Percentiles rank a stretch among this genome's conserved stretches.
phyloP scores from a whole-genome alignment of 2,888 invertebrate species.

The Cheilosia vulpina region DNA sequence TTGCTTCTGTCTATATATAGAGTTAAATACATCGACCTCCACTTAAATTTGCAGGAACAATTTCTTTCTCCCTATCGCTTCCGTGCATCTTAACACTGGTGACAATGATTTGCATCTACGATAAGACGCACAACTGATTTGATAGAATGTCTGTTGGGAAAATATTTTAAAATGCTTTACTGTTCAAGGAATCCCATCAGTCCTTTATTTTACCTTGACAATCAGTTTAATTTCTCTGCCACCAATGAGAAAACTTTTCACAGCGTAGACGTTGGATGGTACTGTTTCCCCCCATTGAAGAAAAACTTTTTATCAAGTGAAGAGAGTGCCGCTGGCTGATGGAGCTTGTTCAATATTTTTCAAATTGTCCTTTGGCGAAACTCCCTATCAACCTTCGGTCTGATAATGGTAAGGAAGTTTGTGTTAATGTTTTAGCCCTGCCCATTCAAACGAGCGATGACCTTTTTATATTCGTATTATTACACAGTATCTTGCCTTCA shows the following conservation, averaged over 20 bases:
- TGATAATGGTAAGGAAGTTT: slow-evolving; percentile 23
- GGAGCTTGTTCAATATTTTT: slow-evolving; percentile 51
- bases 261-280: neutral
- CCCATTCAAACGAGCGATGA: neutral
- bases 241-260: slow-evolving; percentile 54
- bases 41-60: too few relatives aligned
- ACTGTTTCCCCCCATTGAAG: neutral
- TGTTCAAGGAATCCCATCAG: too few relatives aligned
- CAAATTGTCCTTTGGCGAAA: slow-evolving; percentile 43
- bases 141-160: too few relatives aligned
- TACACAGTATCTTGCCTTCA: too few relatives aligned
- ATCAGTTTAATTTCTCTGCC: slow-evolving; percentile 33
- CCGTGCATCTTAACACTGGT: too few relatives aligned
- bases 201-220: neutral
- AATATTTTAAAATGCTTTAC: too few relatives aligned
- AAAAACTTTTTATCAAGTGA: slow-evolving; percentile 59
- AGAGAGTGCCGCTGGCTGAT: slow-evolving; percentile 45
- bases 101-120: too few relatives aligned
- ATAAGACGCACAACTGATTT: too few relatives aligned
- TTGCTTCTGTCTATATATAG: too few relatives aligned
- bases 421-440: slow-evolving; percentile 11
- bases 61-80: too few relatives aligned
- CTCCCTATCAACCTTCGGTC: slow-evolving; percentile 19
- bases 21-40: too few relatives aligned
- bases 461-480: neutral